Conservation (phyloP, 92 coral and sea anemone genomes). For the Isaurus tuberculatus region DNA sequence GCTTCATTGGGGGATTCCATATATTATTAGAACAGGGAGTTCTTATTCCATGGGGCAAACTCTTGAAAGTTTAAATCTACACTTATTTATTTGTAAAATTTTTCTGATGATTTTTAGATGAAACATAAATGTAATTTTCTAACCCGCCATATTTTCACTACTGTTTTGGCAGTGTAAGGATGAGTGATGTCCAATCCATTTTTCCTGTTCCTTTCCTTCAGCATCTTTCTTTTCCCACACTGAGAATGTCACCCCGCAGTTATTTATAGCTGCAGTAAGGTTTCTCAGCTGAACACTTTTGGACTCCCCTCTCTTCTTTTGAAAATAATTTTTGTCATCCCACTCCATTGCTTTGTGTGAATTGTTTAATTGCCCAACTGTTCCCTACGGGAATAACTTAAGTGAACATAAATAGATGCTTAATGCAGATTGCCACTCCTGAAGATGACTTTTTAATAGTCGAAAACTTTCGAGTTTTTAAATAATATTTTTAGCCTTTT, state of each 20-base stretch:
- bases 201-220: constrained; percentile 51
- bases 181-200: constrained; percentile 64
- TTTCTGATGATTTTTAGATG: background rate
- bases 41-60: background rate
- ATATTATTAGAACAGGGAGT: background rate
- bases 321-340: constrained; percentile 66
- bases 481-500: too few species aligned
- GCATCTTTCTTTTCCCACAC: constrained; percentile 69
- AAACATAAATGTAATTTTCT: background rate
- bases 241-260: constrained; percentile 64
- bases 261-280: constrained; percentile 45
- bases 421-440: too few species aligned
- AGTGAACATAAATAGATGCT: too few species aligned
- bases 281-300: constrained; percentile 54
- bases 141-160: constrained; percentile 57
- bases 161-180: constrained; percentile 43
- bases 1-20: background rate
- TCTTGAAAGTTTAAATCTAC: background rate
- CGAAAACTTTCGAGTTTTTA: too few species aligned
- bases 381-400: too few species aligned
- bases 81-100: background rate
- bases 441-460: too few species aligned
- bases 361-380: too few species aligned
- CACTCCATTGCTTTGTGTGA: constrained; percentile 75
- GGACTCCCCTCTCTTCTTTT: constrained; percentile 66